Evolutionary conservation across 2,113 vertebrate species (phyloP), one percentile per base, ranked within the genome.

Genomic region (Glareola pratincola): DNA sequence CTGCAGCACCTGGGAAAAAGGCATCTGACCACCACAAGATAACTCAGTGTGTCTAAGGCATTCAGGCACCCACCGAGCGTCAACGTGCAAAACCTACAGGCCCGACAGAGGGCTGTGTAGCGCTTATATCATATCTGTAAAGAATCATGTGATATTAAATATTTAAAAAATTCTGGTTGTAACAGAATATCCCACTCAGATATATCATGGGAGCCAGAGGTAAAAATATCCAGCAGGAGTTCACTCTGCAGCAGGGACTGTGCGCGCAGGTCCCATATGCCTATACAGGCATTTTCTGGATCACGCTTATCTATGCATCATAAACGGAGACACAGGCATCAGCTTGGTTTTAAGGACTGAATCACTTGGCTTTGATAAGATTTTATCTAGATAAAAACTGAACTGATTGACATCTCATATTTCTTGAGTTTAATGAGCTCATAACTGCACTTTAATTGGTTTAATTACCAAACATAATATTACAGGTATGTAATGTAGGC

Each of bases 401-500:
- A 86, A 71, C 29, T 91, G 83, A 93, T 72, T 92, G 75, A 71
- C 91, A 68, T 53, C 60, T 93, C 56, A 4, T 68, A 69, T 76
- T 86, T 91, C 75, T 86, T 69, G 47, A 47, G 36, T 88, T 88
- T 96, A 93, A 94, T 86, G 95, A 94, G 85, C 62, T 94, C 90
- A 86, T 95, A 92, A 95, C 79, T 94, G 56, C 32, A 66, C 85
- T 91, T 81, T 86, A 96, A 91, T 95, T 94, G 73, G 68, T 81
- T 96, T 96, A 95, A 96, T 92, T 93, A 75, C 43, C 34, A 64
- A 59, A 82, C 59, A 53, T 77, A 83, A 34, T 68, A 85, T 67
- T 64, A 56, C n/a, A 93, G 41, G 76, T 75, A 88, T 71, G 83
- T 69, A 77, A 88, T 37, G 23, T 24, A 91, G 83, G 71, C 76